These are phyloP conservation scores for Ganaspis sp. DNA, from an alignment of 1,140 invertebrate species.

Conservation along the genomic window DNA sequence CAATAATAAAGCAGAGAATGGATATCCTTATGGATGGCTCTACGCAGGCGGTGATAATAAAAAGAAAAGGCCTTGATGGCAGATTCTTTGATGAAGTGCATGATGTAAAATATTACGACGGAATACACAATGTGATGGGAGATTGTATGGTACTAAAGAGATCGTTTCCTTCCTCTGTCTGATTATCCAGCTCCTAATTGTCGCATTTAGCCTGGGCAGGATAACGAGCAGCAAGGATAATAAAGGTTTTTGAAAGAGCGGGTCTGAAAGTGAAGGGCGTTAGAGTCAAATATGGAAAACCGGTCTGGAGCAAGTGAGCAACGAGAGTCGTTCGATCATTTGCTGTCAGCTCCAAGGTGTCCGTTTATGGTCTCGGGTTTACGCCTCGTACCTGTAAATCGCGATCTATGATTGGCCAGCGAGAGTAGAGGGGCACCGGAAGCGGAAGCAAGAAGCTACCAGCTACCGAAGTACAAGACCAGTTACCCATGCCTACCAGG, in stretches of 20 bases:
- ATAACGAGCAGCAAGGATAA: conserved; percentile 12
- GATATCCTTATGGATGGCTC: not conserved
- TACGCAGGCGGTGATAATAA: not conserved
- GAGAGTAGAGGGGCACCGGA: conserved; percentile 24
- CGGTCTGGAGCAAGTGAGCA: conserved; percentile 7
- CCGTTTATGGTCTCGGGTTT: conserved; percentile 28
- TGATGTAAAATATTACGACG: not conserved
- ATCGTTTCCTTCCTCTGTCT: not conserved
- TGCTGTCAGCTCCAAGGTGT: conserved; percentile 13
- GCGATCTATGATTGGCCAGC: not conserved
- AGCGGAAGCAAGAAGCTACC: conserved; percentile 37
- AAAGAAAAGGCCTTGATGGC: not conserved
- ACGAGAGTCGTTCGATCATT: not conserved
- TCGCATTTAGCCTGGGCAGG: conserved; percentile 34
- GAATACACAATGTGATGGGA: not conserved
- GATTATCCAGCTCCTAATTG: conserved; percentile 26
- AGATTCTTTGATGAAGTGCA: conserved; percentile 18
- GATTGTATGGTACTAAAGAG: not conserved
- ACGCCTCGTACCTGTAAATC: conserved; percentile 18
- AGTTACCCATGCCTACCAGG: not conserved
- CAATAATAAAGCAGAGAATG: conserved; percentile 4
- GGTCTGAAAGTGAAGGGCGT: conserved; percentile 9
- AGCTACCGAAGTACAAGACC: conserved; percentile 7
- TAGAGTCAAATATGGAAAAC: conserved; percentile 28
- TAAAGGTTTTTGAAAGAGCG: conserved; percentile 25